Base-by-base conservation (phyloP, 2,797 vertebrate genomes). In the Benthosema pterotum region DNA sequence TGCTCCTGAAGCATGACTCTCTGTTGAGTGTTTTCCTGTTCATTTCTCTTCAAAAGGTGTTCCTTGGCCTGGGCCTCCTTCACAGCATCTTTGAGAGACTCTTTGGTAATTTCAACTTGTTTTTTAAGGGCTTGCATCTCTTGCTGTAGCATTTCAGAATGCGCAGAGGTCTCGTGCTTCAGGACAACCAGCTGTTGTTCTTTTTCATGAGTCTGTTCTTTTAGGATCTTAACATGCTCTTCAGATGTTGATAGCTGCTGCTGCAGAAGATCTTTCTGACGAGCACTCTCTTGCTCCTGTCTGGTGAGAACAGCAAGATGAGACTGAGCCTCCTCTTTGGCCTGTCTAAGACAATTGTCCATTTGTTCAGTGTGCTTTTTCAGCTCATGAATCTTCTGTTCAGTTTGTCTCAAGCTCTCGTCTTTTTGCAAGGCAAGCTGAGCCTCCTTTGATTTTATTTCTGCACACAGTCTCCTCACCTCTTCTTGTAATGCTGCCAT, bases 221-320 rank as follows among this genome's bases (percentile, higher is more conserved):
- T 70, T 38, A 80, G 61, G 9, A 9, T 15, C 42, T 76, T 50
- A 18, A 82, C 65, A 32, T 79, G 75, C 50, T 81, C 68, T 46
- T 83, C 65, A 22, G 78, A 1, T 80, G 25, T 0, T 83, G 63
- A 13, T 77, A 67, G 7, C 3, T 79, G 84, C 5, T 74, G 71
- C 56, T 52, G 74, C 52, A 70, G 83, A 0, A 65, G 43, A 61
- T 86, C 74, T 54, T 74, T 84, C 1, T 89, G 77, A 16, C 60
- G 77, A 60, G 75, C 49, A 9, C 87, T 69, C 5, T 78, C 84
- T 63, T 88, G 81, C 18, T 73, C 1, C 12, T 52, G 85, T 16
- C 68, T 57, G 3, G 47, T 22, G 14, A 46, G 5, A 13, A 46
- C 12, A n/a, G 45, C 45, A 13, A n/a, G n/a, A 1, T 46, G 3